Evolutionary conservation across 2,797 vertebrate genomes (phyloP).

Genomic region (Neosilurus mollespiculum): DNA sequence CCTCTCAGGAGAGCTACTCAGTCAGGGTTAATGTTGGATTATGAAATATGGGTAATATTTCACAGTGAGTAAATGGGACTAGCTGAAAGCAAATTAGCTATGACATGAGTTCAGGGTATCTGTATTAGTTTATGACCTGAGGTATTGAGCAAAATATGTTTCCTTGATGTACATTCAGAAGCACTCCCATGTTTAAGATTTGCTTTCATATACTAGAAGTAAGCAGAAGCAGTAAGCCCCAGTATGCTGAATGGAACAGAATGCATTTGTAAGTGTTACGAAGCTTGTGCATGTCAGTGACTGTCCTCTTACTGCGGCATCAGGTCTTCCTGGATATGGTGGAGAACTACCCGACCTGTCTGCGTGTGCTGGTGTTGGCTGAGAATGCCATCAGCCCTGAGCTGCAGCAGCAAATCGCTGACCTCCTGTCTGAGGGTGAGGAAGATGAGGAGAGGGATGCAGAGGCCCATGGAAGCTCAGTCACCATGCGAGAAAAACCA

Average conservation of each 20-base stretch:
- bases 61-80: not conserved
- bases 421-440: conserved; percentile 91
- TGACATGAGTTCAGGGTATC: not conserved
- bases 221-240: not conserved
- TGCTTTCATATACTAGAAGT: not conserved
- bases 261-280: not conserved
- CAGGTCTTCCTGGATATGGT: conserved; percentile 96
- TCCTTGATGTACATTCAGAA: not conserved
- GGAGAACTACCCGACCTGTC: conserved; percentile 91
- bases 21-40: not conserved
- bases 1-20: not conserved
- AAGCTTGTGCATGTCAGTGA: not conserved
- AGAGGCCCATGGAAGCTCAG: conserved; percentile 67
- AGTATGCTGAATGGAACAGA: not conserved
- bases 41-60: not conserved
- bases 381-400: conserved; percentile 92
- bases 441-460: conserved; percentile 83
- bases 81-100: not conserved
- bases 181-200: not conserved
- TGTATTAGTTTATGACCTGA: not conserved
- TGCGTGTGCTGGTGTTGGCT: conserved; percentile 85
- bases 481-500: conserved; percentile 74
- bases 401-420: conserved; percentile 92
- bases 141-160: not conserved
- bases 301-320: conserved; percentile 11